Evolutionary conservation across 2,113 vertebrate genomes (phyloP).

Genomic region (Anolis carolinensis): DNA sequence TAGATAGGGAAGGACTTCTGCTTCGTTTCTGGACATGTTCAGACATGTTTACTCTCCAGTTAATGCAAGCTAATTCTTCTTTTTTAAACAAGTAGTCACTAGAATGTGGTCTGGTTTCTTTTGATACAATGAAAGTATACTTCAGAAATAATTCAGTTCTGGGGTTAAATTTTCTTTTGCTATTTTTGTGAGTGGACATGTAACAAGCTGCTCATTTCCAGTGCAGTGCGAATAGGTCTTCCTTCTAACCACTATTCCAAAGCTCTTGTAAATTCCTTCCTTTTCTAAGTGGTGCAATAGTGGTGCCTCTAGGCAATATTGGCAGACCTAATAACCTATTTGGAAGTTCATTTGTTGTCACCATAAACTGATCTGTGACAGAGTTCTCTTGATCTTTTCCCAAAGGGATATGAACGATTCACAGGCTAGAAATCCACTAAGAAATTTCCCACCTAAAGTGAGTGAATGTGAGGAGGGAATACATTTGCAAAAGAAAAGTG

Average conservation of each 20-base stretch:
- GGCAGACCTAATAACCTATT: not conserved
- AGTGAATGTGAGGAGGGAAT: not conserved
- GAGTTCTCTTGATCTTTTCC: not conserved
- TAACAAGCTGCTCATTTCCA: not conserved
- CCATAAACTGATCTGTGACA: not conserved
- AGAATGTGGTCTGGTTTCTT: not conserved
- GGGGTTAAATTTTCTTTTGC: not conserved
- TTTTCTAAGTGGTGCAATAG: not conserved
- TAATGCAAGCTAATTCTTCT: rapidly evolving
- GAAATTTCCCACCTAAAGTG: not conserved
- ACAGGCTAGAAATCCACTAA: not conserved
- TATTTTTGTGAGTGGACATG: not conserved
- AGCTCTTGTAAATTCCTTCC: not conserved
- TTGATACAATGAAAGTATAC: not conserved
- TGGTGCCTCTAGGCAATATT: not conserved
- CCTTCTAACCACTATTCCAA: not conserved
- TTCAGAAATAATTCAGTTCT: not conserved
- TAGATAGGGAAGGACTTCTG: not conserved
- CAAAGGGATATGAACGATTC: not conserved
- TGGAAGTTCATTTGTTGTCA: rapidly evolving
- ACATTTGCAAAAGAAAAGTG: not conserved
- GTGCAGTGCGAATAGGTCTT: not conserved
- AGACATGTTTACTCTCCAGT: not conserved
- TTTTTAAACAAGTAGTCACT: not conserved
- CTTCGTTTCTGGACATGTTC: not conserved